A percentile compares a stretch with the other conserved stretches of the same genome.
Evolutionary conservation across 2,797 vertebrate species (phyloP).

Genomic region (Hippocampus kuda): DNA sequence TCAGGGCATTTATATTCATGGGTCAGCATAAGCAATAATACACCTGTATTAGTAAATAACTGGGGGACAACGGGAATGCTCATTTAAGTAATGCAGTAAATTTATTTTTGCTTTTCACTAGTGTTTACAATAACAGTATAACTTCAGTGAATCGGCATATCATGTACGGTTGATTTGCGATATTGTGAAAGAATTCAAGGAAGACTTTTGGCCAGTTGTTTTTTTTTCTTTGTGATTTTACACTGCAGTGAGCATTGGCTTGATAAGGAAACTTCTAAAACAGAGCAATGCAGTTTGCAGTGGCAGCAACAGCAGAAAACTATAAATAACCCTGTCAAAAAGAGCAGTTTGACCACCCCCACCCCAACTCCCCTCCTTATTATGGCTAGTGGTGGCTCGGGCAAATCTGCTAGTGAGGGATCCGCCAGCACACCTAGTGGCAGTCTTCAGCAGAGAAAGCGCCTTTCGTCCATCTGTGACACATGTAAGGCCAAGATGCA

Average conservation of each 20-base stretch:
- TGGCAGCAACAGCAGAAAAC: constrained; percentile 29
- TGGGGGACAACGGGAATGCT: constrained; percentile 21
- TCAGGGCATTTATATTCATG: constrained; percentile 52
- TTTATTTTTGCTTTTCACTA: constrained; percentile 22
- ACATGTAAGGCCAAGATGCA: constrained; percentile 95
- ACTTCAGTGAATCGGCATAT: constrained; percentile 27
- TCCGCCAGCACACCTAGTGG: constrained; percentile 63
- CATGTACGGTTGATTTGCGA: constrained; percentile 17
- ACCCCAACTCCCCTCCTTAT: constrained; percentile 33
- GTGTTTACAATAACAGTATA: constrained; percentile 49
- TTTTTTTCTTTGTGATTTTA: constrained; percentile 18
- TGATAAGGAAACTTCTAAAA: constrained; percentile 52
- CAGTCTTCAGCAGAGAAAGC: constrained; percentile 81
- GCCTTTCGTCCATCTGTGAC: constrained; percentile 83
- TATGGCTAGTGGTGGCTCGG: constrained; percentile 95
- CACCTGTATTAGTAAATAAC: constrained; percentile 7
- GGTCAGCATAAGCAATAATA: constrained; percentile 10
- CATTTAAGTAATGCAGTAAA: constrained; percentile 32
- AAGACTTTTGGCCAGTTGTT: constrained; percentile 64
- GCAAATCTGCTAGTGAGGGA: constrained; percentile 80
- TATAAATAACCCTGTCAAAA: constrained; percentile 27
- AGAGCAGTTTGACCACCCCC: constrained; percentile 29
- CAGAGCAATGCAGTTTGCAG: constrained; percentile 19
- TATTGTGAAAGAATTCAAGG: constrained; percentile 61
- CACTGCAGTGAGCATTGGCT: constrained; percentile 23